phyloP scores from a whole-genome alignment of 2,888 invertebrate species.

The Candidula unifasciata region DNA sequence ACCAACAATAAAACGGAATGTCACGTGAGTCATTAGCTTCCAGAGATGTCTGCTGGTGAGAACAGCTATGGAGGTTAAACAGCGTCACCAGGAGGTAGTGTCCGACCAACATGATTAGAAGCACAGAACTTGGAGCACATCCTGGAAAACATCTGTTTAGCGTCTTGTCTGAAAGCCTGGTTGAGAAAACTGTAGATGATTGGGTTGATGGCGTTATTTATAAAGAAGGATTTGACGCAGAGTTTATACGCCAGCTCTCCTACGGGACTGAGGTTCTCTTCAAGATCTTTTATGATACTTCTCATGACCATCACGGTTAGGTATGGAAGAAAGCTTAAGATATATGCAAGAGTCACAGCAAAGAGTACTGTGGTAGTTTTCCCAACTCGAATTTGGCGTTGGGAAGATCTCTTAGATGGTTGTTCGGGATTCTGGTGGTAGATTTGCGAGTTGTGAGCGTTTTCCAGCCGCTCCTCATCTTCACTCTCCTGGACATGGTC shows the following conservation, averaged over 20 bases:
- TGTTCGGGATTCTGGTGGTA: conserved; percentile 8
- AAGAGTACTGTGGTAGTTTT: conserved; percentile 71
- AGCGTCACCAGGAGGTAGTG: not conserved
- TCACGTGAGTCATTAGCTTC: too few species aligned
- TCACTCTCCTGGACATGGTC: conserved; percentile 10
- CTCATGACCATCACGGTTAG: conserved; percentile 70
- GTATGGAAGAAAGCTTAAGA: conserved; percentile 71
- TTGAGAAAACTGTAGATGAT: conserved; percentile 73
- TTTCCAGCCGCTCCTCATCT: not conserved
- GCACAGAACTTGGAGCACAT: not conserved
- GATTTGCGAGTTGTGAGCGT: not conserved
- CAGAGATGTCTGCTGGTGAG: too few species aligned
- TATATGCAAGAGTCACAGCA: conserved; percentile 70
- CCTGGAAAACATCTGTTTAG: conserved; percentile 57
- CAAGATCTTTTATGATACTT: conserved; percentile 68
- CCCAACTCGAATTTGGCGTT: conserved; percentile 64
- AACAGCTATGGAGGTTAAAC: not conserved
- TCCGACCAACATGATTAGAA: not conserved
- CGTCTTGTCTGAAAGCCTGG: conserved; percentile 69
- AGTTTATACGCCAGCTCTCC: conserved; percentile 72
- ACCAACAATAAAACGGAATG: too few species aligned
- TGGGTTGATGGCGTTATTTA: conserved; percentile 74
- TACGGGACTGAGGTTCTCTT: conserved; percentile 61
- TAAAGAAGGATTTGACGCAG: conserved; percentile 72
- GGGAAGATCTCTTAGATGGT: not conserved